A percentile compares a stretch with the other conserved stretches of the same genome.
Evolutionary conservation across 2,797 vertebrate genomes (phyloP).

Genomic region (Pangasius djambal): DNA sequence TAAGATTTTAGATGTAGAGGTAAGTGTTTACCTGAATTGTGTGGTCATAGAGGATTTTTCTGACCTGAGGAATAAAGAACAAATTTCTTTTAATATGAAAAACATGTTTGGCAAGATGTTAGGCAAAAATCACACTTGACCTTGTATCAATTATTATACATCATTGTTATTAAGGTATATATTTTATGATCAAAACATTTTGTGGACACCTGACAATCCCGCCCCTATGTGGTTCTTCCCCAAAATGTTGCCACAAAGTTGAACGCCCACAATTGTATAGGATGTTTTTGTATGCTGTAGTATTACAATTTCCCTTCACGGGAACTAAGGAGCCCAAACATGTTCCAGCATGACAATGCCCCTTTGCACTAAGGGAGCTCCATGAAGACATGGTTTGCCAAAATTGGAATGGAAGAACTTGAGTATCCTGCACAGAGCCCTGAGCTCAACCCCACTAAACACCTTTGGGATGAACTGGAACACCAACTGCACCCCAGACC

Average conservation of each 20-base stretch:
- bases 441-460: not conserved
- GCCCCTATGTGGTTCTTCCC: constrained; percentile 46
- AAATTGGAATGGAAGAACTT: not conserved
- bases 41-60: constrained; percentile 53
- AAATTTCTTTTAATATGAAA: not conserved
- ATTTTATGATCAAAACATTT: not conserved
- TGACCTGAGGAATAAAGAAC: constrained; percentile 58
- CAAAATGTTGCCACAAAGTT: not conserved
- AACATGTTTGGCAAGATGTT: not conserved
- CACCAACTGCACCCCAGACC: not conserved
- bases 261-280: not conserved
- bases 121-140: not conserved
- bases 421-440: not conserved
- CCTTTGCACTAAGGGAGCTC: not conserved
- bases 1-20: constrained; percentile 35
- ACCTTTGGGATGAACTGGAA: not conserved
- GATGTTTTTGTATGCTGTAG: too few relatives aligned
- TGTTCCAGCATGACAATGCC: not conserved
- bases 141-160: not conserved
- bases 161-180: not conserved
- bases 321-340: not conserved
- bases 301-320: not conserved
- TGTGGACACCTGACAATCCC: constrained; percentile 11
- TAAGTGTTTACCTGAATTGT: constrained; percentile 60
- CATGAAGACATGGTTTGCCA: not conserved